Base-by-base conservation (phyloP, 2,113 vertebrate species). In the Ciconia maguari region DNA sequence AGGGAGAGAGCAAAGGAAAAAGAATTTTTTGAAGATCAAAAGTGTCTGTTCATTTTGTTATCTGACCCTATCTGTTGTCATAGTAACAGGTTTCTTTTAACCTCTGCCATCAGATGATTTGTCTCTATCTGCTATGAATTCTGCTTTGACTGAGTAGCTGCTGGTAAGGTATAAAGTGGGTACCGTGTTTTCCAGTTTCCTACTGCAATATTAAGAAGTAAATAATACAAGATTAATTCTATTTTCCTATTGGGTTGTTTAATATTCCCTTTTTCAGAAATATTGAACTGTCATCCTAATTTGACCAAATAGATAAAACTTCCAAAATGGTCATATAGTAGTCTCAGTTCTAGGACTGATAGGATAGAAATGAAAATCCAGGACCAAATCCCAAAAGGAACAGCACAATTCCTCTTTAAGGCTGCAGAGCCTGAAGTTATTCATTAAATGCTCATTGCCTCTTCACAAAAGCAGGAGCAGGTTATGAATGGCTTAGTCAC, bases 1-100 rank as follows among this genome's bases (percentile, higher is more conserved):
- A 97, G 94, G 94, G 96, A 98, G 97, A 98, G 98, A 98, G 98
- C 98, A 98, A 98, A 98, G 98, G 97, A 96, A 98, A 98, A 98
- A 97, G 96, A 97, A 94, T 97, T 98, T 98, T 98, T 98, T 98
- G 97, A 98, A 98, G 98, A 99, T 99, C 98, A 99, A 98, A 98
- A 99, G 98, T 97, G 97, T 97, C 98, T 98, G 98, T 91, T 98
- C 98, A 97, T 98, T 98, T 98, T 98, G 98, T 99, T 98, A 99
- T 98, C 98, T 98, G 98, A 98, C 98, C 98, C 98, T 97, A 99
- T 98, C 98, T 98, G 98, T 99, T 98, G 98, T 98, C 98, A 98
- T 98, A 98, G 98, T 98, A 98, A 99, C 98, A 98, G 97, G 97
- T 97, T 98, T 98, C 98, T 98, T 98, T 98, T 98, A 98, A 99